Percentiles rank a stretch among this genome's conserved stretches.
Conservation (phyloP, 64 coral and sea anemone species). For the Montipora capricornis region DNA sequence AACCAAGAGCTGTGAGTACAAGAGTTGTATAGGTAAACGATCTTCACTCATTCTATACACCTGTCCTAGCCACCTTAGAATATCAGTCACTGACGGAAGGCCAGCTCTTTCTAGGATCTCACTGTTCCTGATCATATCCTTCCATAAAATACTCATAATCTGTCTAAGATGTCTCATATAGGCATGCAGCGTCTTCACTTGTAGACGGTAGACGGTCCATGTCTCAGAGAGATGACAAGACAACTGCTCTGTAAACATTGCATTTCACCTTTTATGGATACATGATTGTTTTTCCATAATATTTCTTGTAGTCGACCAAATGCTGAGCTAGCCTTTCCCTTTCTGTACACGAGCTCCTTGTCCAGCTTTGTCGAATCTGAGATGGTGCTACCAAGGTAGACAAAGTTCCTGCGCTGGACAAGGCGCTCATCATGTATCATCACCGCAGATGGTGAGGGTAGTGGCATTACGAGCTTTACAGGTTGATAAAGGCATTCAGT, state of each 20-base stretch:
- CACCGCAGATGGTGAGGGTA: too few species aligned
- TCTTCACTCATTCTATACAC: neutral
- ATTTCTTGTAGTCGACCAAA: neutral
- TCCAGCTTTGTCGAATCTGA: neutral
- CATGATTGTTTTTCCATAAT: neutral
- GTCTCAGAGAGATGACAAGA: neutral
- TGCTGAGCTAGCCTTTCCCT: neutral
- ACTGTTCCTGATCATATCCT: too few species aligned
- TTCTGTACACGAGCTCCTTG: neutral
- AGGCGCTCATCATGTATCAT: too few species aligned
- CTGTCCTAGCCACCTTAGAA: neutral
- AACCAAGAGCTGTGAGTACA: neutral
- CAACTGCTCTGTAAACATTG: neutral
- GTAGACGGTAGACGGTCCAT: too few species aligned
- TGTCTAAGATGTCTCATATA: neutral
- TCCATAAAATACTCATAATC: too few species aligned
- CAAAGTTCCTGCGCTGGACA: too few species aligned
- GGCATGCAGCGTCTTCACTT: neutral
- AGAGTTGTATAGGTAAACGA: neutral
- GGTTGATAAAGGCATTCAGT: too few species aligned
- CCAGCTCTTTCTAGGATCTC: neutral
- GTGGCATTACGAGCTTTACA: too few species aligned
- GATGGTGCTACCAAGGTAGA: too few species aligned
- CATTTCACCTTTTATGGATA: neutral
- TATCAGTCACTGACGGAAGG: neutral